These are phyloP conservation scores for Caenorhabditis sp. DNA, from an alignment of 2,888 invertebrate species.

Conservation along the genomic window DNA sequence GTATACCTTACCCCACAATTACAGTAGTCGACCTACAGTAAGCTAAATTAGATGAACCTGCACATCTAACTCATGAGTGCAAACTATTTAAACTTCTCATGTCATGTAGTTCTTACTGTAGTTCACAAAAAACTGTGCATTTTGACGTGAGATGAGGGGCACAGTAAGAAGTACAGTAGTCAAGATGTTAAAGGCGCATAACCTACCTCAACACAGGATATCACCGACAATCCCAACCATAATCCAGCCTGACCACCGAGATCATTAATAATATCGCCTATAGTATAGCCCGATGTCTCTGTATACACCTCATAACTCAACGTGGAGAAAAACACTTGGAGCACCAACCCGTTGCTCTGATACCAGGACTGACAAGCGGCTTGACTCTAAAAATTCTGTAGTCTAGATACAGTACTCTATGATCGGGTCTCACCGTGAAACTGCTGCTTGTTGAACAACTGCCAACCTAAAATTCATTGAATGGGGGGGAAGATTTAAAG, in stretches of 20 bases:
- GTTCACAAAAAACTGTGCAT: background rate
- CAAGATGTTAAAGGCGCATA: background rate
- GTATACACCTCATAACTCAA: conserved; percentile 65
- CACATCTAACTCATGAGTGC: no score
- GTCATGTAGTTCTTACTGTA: background rate
- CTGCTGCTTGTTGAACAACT: conserved; percentile 25
- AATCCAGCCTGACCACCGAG: conserved; percentile 72
- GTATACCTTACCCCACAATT: no score
- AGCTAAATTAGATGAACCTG: no score
- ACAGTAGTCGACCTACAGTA: no score
- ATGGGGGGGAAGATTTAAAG: no score
- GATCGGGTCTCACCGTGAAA: background rate
- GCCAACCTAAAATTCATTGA: conserved; percentile 19
- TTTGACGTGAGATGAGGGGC: background rate
- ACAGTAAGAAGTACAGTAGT: background rate
- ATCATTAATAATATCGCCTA: conserved; percentile 71
- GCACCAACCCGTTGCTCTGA: conserved; percentile 66
- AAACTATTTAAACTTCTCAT: no score
- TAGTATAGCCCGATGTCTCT: conserved; percentile 47
- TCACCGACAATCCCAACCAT: conserved; percentile 72
- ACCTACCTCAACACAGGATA: conserved; percentile 71
- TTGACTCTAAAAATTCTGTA: conserved; percentile 8
- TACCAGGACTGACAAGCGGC: conserved; percentile 47
- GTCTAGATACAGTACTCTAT: no score
- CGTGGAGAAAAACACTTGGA: conserved; percentile 71